Evolutionary conservation across 2,797 vertebrate genomes (phyloP).

Genomic region (Oophaga sylvatica): DNA sequence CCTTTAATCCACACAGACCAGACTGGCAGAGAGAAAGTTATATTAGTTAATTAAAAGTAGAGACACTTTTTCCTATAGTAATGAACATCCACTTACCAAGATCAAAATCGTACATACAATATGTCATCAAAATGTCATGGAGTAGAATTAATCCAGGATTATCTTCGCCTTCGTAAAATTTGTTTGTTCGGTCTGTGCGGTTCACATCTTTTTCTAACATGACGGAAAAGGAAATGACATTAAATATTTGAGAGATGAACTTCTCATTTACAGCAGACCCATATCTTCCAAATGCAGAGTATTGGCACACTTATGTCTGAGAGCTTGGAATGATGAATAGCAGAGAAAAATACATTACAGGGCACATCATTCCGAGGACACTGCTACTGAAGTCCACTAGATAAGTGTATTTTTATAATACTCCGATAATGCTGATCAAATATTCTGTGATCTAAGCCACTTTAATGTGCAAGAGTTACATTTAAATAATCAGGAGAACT

Average conservation of each 20-base stretch:
- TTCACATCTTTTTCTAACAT: constrained; percentile 94
- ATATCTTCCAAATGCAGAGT: constrained; percentile 62
- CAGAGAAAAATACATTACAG: constrained; percentile 66
- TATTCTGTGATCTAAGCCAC: constrained; percentile 14
- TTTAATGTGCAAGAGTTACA: constrained; percentile 12
- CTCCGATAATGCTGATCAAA: constrained; percentile 20
- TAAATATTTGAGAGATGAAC: constrained; percentile 66
- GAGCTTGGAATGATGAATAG: constrained; percentile 61
- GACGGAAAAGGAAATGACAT: constrained; percentile 65
- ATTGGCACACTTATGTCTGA: constrained; percentile 58
- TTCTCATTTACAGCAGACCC: constrained; percentile 65
- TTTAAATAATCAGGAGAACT: constrained; percentile 8
- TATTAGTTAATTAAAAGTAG: constrained; percentile 38
- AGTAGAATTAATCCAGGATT: constrained; percentile 93
- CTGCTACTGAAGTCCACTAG: constrained; percentile 12
- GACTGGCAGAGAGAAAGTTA: not conserved
- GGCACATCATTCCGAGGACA: constrained; percentile 60
- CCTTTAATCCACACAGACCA: not conserved
- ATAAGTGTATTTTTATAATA: constrained; percentile 32
- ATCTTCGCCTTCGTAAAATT: constrained; percentile 93
- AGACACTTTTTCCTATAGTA: constrained; percentile 2
- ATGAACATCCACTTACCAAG: constrained; percentile 81
- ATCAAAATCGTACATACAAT: constrained; percentile 98
- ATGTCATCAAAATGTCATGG: constrained; percentile 97
- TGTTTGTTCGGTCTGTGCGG: constrained; percentile 92